Conservation (phyloP, 2,888 invertebrate species). For the Axea sp. region DNA sequence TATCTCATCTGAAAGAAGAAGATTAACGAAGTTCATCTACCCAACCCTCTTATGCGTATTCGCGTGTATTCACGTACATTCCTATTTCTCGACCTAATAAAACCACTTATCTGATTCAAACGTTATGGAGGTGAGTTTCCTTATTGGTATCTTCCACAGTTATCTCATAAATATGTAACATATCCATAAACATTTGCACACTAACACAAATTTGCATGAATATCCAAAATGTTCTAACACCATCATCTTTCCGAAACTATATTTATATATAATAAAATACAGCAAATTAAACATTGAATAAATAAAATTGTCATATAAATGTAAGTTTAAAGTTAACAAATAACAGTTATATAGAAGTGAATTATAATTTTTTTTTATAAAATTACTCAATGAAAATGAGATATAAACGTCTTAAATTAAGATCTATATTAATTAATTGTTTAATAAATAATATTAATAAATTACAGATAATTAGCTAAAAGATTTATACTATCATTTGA, state of each 20-base stretch:
- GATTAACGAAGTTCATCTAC: constrained; percentile 51
- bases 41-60: constrained; percentile 18
- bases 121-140: constrained; percentile 50
- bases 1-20: constrained; percentile 19
- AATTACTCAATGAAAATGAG: too few species aligned
- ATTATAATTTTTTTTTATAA: too few species aligned
- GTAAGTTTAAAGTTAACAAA: too few species aligned
- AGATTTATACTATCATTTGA: too few species aligned
- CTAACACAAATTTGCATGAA: constrained; percentile 44
- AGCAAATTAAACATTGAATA: too few species aligned
- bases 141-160: constrained; percentile 53
- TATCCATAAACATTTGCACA: constrained; percentile 54
- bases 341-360: too few species aligned
- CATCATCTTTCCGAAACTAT: constrained; percentile 23
- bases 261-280: neutral
- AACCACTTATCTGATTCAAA: constrained; percentile 59
- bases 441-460: too few species aligned
- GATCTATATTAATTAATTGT: too few species aligned
- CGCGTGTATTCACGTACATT: constrained; percentile 18
- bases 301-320: too few species aligned
- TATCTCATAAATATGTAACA: constrained; percentile 58
- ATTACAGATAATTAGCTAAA: too few species aligned
- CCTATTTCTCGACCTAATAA: constrained; percentile 54
- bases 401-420: too few species aligned
- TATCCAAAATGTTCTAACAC: neutral